Conservation (phyloP, 2,797 vertebrate genomes). For the Bufotes viridis region DNA sequence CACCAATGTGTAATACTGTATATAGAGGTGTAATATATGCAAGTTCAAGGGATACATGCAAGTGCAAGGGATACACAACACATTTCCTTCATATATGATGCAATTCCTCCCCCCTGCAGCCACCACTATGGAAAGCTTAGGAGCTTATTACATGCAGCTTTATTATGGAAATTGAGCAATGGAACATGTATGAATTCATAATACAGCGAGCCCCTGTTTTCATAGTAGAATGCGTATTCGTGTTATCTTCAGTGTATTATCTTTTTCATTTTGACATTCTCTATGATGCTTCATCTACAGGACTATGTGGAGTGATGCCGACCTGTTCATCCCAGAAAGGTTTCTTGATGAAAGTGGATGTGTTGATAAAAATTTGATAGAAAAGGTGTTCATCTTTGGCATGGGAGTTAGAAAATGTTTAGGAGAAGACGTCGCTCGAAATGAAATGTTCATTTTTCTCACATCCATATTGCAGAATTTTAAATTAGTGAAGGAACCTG, state of each 20-base stretch:
- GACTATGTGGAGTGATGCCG: constrained; percentile 72
- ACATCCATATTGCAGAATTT: constrained; percentile 74
- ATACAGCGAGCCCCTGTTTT: too few relatives aligned
- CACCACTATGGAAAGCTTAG: too few relatives aligned
- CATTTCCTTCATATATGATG: too few relatives aligned
- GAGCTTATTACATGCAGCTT: too few relatives aligned
- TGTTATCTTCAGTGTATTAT: background rate
- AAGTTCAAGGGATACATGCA: too few relatives aligned
- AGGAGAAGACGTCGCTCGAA: constrained; percentile 73
- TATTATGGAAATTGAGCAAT: too few relatives aligned
- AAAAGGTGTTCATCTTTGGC: constrained; percentile 80
- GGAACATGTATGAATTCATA: too few relatives aligned
- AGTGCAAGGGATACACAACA: too few relatives aligned
- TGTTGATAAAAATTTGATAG: constrained; percentile 73
- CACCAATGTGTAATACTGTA: too few relatives aligned
- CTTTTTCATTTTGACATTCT: background rate
- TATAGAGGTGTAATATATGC: too few relatives aligned
- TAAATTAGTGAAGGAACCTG: constrained; percentile 67
- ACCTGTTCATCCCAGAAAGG: constrained; percentile 72
- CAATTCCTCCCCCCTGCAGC: too few relatives aligned
- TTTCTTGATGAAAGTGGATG: constrained; percentile 72
- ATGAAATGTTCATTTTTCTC: constrained; percentile 78
- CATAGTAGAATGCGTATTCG: background rate
- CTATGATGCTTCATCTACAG: constrained; percentile 32
- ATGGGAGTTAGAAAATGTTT: constrained; percentile 77